These are phyloP conservation scores for Drosophila tripunctata DNA, from an alignment of 2,888 invertebrate species.

Conservation along the genomic window DNA sequence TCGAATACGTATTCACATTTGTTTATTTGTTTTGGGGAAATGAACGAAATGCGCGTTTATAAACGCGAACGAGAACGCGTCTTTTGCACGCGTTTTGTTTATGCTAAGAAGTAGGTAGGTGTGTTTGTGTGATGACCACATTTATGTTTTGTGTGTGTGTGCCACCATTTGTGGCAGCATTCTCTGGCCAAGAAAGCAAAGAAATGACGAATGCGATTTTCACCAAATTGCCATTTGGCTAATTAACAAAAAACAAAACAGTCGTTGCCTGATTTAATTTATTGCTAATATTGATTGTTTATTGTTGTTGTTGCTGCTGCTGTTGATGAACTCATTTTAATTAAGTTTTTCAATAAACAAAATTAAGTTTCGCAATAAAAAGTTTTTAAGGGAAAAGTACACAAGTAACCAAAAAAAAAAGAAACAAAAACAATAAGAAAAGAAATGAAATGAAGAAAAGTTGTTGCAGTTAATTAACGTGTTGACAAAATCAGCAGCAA, in stretches of 20 bases:
- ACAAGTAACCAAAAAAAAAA: too few species aligned
- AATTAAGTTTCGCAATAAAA: conserved; percentile 1
- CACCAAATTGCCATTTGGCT: conserved; percentile 52
- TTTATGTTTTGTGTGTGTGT: conserved; percentile 10
- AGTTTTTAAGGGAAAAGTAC: conserved; percentile 8
- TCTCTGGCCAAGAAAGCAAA: background rate
- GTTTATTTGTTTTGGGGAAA: conserved; percentile 35
- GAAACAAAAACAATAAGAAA: background rate
- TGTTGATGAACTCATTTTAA: conserved; percentile 57
- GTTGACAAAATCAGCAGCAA: conserved; percentile 23
- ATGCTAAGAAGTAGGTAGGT: background rate
- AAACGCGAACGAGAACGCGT: conserved; percentile 49
- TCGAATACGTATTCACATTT: conserved; percentile 26
- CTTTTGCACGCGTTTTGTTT: conserved; percentile 32
- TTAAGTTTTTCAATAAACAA: conserved; percentile 40
- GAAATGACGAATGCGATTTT: conserved; percentile 30
- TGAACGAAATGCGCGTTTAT: conserved; percentile 30
- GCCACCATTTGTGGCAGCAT: conserved; percentile 17
- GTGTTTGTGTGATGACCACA: conserved; percentile 1
- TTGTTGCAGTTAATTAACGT: conserved; percentile 42
- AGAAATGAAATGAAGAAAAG: conserved; percentile 6
- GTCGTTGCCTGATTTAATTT: conserved; percentile 32
- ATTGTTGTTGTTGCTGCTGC: conserved; percentile 13
- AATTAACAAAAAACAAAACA: conserved; percentile 54
- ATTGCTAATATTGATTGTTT: conserved; percentile 53